Evolutionary conservation across 64 coral and sea anemone species (phyloP).

Genomic region (Trachythela sp.): DNA sequence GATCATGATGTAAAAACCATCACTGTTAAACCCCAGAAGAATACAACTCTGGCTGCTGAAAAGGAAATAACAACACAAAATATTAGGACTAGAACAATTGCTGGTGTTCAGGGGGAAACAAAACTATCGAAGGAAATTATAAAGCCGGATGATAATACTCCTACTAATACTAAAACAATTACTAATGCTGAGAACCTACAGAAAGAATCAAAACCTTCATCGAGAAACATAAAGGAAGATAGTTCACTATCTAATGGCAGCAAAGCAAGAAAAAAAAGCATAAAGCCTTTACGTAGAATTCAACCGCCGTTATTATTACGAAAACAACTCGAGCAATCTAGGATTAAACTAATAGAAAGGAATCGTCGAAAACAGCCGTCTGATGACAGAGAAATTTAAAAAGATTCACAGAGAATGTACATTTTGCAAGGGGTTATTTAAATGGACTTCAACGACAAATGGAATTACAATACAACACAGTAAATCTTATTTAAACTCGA

Average conservation of each 20-base stretch:
- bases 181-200: no score
- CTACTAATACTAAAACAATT: no score
- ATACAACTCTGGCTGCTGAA: background rate
- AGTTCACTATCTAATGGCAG: background rate
- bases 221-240: background rate
- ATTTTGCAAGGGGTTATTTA: no score
- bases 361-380: background rate
- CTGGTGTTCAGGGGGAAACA: background rate
- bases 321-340: background rate
- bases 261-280: background rate
- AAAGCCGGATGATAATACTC: no score
- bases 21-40: background rate
- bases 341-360: background rate
- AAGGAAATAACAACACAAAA: background rate
- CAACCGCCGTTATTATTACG: background rate
- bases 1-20: no score
- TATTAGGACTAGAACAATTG: background rate
- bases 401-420: background rate
- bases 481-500: no score
- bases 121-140: no score
- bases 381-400: background rate
- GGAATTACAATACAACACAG: no score
- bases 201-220: background rate
- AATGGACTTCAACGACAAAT: no score
- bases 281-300: background rate